Percentiles rank a stretch among this genome's conserved stretches.
phyloP scores from a whole-genome alignment of 2,888 invertebrate species.

The Sinhomidia bicolor region DNA sequence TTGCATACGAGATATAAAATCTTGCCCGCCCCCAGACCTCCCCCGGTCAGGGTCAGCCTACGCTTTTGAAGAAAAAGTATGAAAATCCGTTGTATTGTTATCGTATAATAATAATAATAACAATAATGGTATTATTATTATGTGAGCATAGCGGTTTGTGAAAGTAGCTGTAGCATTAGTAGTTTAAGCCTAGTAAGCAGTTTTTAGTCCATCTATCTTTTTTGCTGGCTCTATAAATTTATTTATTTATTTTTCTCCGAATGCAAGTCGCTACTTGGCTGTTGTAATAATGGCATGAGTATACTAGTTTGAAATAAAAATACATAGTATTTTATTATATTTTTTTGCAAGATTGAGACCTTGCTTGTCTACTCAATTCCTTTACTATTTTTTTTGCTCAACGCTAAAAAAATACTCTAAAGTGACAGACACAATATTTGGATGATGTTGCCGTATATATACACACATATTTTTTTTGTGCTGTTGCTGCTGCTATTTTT shows the following conservation, averaged over 20 bases:
- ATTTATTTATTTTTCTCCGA: constrained; percentile 1
- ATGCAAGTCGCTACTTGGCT: too few relatives aligned
- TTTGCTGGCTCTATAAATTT: constrained; percentile 9
- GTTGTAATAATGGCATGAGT: background rate
- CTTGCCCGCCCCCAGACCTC: too few relatives aligned
- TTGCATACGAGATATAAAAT: too few relatives aligned
- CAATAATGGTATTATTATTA: background rate
- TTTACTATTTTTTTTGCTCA: background rate
- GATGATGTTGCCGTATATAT: background rate
- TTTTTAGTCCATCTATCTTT: constrained; percentile 21
- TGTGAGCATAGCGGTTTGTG: background rate
- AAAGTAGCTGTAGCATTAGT: background rate
- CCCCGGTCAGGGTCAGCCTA: too few relatives aligned
- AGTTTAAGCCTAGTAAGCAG: background rate
- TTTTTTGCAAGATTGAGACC: background rate
- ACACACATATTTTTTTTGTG: background rate
- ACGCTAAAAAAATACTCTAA: constrained; percentile 27
- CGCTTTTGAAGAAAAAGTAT: too few relatives aligned
- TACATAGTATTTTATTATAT: too few relatives aligned
- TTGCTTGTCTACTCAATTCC: background rate
- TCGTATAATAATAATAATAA: background rate
- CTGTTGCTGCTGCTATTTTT: background rate
- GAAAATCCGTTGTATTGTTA: too few relatives aligned
- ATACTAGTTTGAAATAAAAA: too few relatives aligned
- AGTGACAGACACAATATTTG: constrained; percentile 42